A percentile compares a stretch with the other conserved stretches of the same genome.
Evolutionary conservation across 2,113 vertebrate genomes (phyloP).

Genomic region (Toxotes chatareus): DNA sequence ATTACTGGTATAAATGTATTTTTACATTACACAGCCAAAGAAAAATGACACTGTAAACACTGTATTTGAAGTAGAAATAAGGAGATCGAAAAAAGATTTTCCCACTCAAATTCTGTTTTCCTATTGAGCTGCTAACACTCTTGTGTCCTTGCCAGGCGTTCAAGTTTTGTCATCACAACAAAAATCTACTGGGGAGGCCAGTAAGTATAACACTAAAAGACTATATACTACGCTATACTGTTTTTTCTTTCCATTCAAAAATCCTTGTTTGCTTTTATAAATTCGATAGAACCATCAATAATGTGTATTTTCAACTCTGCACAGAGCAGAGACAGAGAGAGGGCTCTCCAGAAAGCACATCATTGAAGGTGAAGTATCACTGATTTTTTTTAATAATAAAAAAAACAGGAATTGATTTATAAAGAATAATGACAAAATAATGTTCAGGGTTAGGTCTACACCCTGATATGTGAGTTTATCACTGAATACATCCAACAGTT

Average conservation of each 20-base stretch:
- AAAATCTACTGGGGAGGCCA: conserved; percentile 96
- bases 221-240: not conserved
- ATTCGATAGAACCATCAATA: conserved; percentile 22
- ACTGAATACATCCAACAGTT: not conserved
- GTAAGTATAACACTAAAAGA: conserved; percentile 83
- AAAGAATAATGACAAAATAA: not conserved
- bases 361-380: conserved; percentile 87
- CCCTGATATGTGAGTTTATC: not conserved
- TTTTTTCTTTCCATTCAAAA: not conserved
- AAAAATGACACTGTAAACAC: not conserved
- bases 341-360: conserved; percentile 95
- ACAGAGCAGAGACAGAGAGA: conserved; percentile 92
- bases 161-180: conserved; percentile 93
- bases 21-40: not conserved
- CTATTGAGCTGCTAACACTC: not conserved
- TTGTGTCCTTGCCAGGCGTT: conserved; percentile 75
- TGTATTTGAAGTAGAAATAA: not conserved
- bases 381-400: not conserved
- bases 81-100: not conserved
- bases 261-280: not conserved
- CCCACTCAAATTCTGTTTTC: not conserved
- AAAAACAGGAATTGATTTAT: not conserved
- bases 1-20: not conserved
- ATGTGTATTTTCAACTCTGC: conserved; percentile 41
- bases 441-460: not conserved